Evolutionary conservation across 2,888 invertebrate genomes (phyloP), one percentile per base, ranked within the genome.

Genomic region (Dendrolimus pini): DNA sequence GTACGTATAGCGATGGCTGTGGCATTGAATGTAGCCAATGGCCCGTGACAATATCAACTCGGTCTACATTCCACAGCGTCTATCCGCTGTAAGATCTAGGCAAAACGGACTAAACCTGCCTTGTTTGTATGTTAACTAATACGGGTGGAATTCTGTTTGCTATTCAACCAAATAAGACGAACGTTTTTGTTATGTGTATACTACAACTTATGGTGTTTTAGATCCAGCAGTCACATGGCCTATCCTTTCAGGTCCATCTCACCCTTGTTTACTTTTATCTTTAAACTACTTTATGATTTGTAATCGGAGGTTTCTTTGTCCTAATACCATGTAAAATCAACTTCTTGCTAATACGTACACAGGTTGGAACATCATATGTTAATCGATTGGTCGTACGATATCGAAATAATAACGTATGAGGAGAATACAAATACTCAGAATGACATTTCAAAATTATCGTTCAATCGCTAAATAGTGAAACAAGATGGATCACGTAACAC

Each of bases 1-100:
- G 52, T 52, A 52, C 52, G 30, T 30, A 30, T 30, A 30, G 30
- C 30, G 30, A 30, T 30, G 58, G 56, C 62, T 66, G 64, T 69
- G 79, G 75, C 79, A 83, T 83, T 85, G 83, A 82, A 75, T 71
- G 74, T 70, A 70, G 61, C 65, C 81, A 79, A 77, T 84, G 77
- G 73, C 67, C 79, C 78, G 81, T 81, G 77, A 78, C 74, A 67
- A 64, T 65, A 66, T 66, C 68, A 59, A 66, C 59, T 56, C 59
- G 30, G 12, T 54, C 47, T 9, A 12, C 47, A 47, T 47, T 47
- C 47, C 47, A 12, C 47, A 12, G 47, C 47, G 47, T 47, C 47
- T 47, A 47, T 10, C 47, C 47, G 47, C 10, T 47, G 10, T 12
- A 12, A 10, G 47, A 12, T 47, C 12, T 47, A 47, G 47, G 47